phyloP scores from a whole-genome alignment of 2,113 vertebrate species.

The Erpornis zantholeuca region DNA sequence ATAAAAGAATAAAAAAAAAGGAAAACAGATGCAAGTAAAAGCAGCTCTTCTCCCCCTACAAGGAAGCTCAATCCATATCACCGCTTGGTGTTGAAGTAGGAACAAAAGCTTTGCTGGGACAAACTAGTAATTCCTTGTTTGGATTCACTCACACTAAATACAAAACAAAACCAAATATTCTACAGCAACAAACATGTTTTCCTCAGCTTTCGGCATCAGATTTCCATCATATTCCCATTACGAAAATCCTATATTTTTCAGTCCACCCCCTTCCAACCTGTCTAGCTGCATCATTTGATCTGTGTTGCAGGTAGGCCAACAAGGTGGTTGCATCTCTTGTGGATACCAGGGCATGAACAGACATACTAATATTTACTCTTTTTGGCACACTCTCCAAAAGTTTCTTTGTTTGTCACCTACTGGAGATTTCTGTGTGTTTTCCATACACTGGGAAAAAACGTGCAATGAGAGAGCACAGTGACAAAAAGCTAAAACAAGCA shows the following conservation, averaged over 20 bases:
- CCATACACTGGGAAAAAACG: not conserved
- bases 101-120: not conserved
- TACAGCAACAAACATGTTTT: not conserved
- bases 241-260: fast-evolving
- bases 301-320: not conserved
- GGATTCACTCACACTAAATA: not conserved
- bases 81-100: not conserved
- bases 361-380: not conserved
- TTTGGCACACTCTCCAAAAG: not conserved
- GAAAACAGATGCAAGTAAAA: not conserved
- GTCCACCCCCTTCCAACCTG: not conserved
- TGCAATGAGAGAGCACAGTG: not conserved
- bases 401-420: not conserved
- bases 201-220: not conserved
- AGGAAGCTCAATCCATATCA: not conserved
- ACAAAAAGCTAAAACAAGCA: not conserved
- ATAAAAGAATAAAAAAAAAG: too few relatives aligned
- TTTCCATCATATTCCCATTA: not conserved
- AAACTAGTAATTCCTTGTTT: not conserved
- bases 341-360: not conserved
- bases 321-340: not conserved
- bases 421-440: not conserved
- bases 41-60: not conserved
- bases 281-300: not conserved
- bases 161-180: not conserved